phyloP scores from a whole-genome alignment of 2,888 invertebrate genomes.

The Crocallis elinguaria region DNA sequence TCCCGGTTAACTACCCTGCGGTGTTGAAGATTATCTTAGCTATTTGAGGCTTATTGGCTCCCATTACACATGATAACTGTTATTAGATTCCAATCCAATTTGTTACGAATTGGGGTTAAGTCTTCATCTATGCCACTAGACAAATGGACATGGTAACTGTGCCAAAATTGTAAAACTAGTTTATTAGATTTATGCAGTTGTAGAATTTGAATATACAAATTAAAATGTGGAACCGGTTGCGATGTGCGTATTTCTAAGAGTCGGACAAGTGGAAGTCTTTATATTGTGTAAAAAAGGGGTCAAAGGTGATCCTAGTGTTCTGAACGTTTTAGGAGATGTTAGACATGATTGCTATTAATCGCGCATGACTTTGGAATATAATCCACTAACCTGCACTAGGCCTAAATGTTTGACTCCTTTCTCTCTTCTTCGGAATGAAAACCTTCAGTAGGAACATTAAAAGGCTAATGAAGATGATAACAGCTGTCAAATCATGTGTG shows the following conservation, averaged over 20 bases:
- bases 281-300: no score
- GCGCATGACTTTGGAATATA: no score
- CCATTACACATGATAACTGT: constrained; percentile 39
- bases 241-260: neutral
- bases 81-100: constrained; percentile 44
- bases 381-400: no score
- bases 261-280: no score
- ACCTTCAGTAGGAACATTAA: no score
- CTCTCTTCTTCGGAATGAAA: no score
- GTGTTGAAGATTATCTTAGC: constrained; percentile 38
- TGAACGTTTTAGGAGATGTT: no score
- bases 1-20: constrained; percentile 34
- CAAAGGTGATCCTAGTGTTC: no score
- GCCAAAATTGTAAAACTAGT: constrained; percentile 5
- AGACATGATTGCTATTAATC: no score
- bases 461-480: no score
- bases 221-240: neutral
- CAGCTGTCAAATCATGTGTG: no score
- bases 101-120: constrained; percentile 35
- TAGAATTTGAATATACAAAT: neutral
- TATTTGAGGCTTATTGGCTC: constrained; percentile 43
- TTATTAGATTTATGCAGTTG: neutral
- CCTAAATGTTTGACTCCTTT: no score
- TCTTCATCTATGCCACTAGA: constrained; percentile 14
- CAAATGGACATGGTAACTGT: constrained; percentile 1